Conservation (phyloP, 2,888 invertebrate genomes). For the Leucoma salicis region DNA sequence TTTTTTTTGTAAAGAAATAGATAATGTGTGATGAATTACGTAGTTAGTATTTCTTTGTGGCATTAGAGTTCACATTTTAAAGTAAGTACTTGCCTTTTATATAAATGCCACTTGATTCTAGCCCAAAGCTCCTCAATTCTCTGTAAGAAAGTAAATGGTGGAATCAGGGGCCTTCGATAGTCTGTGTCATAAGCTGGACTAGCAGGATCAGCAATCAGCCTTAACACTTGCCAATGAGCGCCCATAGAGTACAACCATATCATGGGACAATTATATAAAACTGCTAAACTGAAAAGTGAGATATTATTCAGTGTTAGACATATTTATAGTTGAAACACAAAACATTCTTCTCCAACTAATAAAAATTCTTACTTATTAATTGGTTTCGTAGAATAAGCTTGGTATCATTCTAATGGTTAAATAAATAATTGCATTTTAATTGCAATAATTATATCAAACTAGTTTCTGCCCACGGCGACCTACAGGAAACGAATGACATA, state of each 20-base stretch:
- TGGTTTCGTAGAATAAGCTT: background rate
- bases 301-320: constrained; percentile 38
- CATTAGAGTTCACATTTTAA: too few species aligned
- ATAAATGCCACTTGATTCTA: constrained; percentile 25
- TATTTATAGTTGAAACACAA: constrained; percentile 46
- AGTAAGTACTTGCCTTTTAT: constrained; percentile 39
- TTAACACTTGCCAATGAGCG: constrained; percentile 39
- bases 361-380: constrained; percentile 40
- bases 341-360: constrained; percentile 42
- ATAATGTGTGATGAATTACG: too few species aligned
- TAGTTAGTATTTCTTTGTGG: too few species aligned
- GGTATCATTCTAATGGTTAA: too few species aligned
- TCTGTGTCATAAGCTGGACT: constrained; percentile 47
- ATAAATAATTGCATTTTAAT: too few species aligned
- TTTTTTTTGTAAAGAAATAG: too few species aligned
- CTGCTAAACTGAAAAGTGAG: constrained; percentile 36
- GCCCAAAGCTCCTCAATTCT: constrained; percentile 38
- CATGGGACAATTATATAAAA: constrained; percentile 45
- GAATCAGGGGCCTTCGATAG: constrained; percentile 24
- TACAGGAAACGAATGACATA: too few species aligned
- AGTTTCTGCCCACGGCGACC: too few species aligned
- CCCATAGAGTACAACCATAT: constrained; percentile 51
- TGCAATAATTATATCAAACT: too few species aligned
- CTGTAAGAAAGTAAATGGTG: constrained; percentile 37
- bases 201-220: constrained; percentile 41